Evolutionary conservation across 2,888 invertebrate species (phyloP), one percentile per base, ranked within the genome.

Genomic region (Exephanes ischioxanthus): DNA sequence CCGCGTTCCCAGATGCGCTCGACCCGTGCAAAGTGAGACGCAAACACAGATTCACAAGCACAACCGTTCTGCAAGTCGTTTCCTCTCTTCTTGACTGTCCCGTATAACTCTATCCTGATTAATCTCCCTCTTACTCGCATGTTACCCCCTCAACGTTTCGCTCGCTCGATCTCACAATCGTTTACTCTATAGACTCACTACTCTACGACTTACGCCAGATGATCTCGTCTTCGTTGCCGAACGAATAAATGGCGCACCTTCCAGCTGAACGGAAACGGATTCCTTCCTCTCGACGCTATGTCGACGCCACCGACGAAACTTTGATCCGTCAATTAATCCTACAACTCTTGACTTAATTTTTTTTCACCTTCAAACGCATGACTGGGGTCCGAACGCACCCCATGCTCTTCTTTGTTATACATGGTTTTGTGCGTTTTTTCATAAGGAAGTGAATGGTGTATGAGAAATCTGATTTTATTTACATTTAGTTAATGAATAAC

Each of bases 131-230:
- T 78, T 26, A 67, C 73, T 58, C 67, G 45, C 51, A 66, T 33
- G 30, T 9, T 55, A 63, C 45, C 68, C 51, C 63, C 63, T 68
- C 77, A 73, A 81, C 84, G 84, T 80, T 73, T 84, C 80, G 72
- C 80, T 73, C 76, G 80, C 82, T 82, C 77, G 81, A 84, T 85
- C 84, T 66, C 53, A 76, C 73, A 73, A 85, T 76, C 80, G 76
- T 82, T 78, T 81, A 73, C 85, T 73, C 67, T 53, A 7, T 51
- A 76, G 71, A 58, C 75, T 67, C 45, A 33, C 55, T 58, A 7
- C 55, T 19, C 14, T 63, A n/a, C 51, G 61, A 63, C 80, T 48
- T 26, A 51, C 53, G 58, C 72, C 68, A 45, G 80, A 84, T 76
- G 80, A 84, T 84, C 80, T 72, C 71, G 66, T 73, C 80, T 53